Evolutionary conservation across 1,140 invertebrate genomes (phyloP), one percentile per base, ranked within the genome.

Genomic region (Penaeus indicus): DNA sequence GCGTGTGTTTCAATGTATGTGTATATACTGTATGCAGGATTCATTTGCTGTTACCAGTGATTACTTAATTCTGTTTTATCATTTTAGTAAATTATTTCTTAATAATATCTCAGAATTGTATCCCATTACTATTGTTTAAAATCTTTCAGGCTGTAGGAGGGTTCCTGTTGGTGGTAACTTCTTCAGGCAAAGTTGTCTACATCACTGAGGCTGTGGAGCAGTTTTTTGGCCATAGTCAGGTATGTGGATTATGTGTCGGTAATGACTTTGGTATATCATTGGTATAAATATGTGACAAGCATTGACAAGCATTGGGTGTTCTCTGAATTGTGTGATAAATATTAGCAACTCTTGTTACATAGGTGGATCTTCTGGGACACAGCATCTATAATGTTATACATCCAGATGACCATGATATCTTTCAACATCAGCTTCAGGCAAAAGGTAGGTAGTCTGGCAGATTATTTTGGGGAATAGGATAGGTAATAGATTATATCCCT

Each of bases 301-400:
- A 47, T 47, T 47, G 4, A 47, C 10, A 7, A 25, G n/a, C n/a
- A 4, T 72, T 16, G 4, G 10, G 25, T 72, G 69, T 27, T 69
- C 67, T 69, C n/a, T n/a, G n/a, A 47, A 47, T 47, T 47, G 42
- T 10, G 4, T 47, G 42, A 47, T 47, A 47, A 10, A 47, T 47
- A 47, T 47, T 10, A 13, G 27, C n/a, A 27, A n/a, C 32, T 82
- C 47, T 32, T 60, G 8, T 67, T 75, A 38, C 32, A 27, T 96
- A 97, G 95, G 94, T 95, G 89, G 97, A 98, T 91, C 93, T 98
- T 75, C 95, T 98, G 92, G 97, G 97, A 0, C 96, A 97, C 91
- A 96, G 95, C 82, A 93, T 98, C 79, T 96, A 95, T 92, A 95
- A 95, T 85, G 95, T 97, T 81, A 95, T 96, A 8, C 95, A 96